A percentile compares a stretch with the other conserved stretches of the same genome.
Conservation (phyloP, 2,797 vertebrate species). For the Paratrypauchen microcephalus region DNA sequence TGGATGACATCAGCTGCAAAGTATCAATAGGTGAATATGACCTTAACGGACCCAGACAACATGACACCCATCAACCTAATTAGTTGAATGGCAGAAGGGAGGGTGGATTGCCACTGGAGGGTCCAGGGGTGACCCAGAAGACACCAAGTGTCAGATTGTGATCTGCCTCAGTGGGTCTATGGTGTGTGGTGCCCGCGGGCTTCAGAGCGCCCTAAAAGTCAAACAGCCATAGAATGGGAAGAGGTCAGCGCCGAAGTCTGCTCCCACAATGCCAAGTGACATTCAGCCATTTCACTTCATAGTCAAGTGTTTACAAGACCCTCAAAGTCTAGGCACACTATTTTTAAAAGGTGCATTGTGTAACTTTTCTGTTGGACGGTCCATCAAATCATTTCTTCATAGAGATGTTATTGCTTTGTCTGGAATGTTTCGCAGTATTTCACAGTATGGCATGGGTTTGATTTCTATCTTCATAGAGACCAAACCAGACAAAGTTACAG, state of each 20-base stretch:
- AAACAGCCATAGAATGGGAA: conserved; percentile 5
- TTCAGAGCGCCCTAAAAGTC: conserved; percentile 14
- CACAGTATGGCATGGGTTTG: too few species aligned
- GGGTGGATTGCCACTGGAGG: conserved; percentile 22
- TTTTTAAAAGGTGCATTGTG: too few species aligned
- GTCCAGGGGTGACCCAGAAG: conserved; percentile 34
- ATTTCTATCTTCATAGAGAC: too few species aligned
- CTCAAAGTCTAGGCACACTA: not conserved
- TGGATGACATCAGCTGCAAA: too few species aligned
- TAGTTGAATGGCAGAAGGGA: conserved; percentile 28
- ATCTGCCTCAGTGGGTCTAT: conserved; percentile 28
- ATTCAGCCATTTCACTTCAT: conserved; percentile 1
- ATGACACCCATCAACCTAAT: conserved; percentile 64
- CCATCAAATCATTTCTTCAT: too few species aligned
- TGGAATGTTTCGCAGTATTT: too few species aligned
- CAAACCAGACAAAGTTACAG: too few species aligned
- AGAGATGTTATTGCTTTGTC: too few species aligned
- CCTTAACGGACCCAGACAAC: conserved; percentile 49
- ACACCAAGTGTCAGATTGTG: conserved; percentile 19
- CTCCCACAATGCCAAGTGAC: conserved; percentile 4
- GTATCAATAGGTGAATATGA: conserved; percentile 32
- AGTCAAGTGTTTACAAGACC: not conserved
- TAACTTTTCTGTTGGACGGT: too few species aligned
- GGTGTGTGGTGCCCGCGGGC: conserved; percentile 37
- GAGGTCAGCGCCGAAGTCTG: not conserved